Base-by-base conservation (phyloP, 2,888 invertebrate genomes). In the Isotomurus palustris region DNA sequence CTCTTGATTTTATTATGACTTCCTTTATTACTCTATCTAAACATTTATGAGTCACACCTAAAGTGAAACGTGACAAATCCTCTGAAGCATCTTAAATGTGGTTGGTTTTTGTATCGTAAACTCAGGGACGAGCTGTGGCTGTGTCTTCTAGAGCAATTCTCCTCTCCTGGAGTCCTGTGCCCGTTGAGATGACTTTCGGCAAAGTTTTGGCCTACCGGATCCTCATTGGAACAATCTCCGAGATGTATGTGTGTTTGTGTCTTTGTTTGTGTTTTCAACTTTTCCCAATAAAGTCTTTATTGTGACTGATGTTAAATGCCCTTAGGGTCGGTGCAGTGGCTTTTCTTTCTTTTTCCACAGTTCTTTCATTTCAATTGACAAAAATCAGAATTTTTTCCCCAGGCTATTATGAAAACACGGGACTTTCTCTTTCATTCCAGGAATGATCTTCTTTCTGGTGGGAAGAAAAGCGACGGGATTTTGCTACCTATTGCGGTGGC, bases 151-250 rank as follows among this genome's bases (percentile, higher is more conserved):
- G 60, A 28, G 58, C 62, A n/a, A 53, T 67, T 53, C 52, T 66
- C 22, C 53, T 69, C 35, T 65, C 65, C 17, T 69, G 69, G 69
- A 64, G 59, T 56, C 65, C 64, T 19, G 58, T 69, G 25, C 58
- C 63, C 10, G 24, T 56, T 21, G 67, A 69, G 53, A 56, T 69
- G 58, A 58, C 66, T 12, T 62, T 62, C 48, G 69, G 67, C 10
- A 56, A 53, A 41, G 60, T 69, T 58, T 44, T 69, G 38, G 69
- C 66, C 32, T 69, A 69, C 57, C 58, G 58, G 21, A 58, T 69
- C n/a, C 32, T 61, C 22, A 43, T 43, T 5, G 43, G 43, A 6
- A 43, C 43, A 24, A 43, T 22, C 19, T 43, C 43, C 12, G 24
- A 43, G 22, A 43, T 43, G 43, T 43, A 22, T 22, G 43, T 8